phyloP scores from a whole-genome alignment of 2,113 vertebrate genomes.

The Trochalopteron elliotii region DNA sequence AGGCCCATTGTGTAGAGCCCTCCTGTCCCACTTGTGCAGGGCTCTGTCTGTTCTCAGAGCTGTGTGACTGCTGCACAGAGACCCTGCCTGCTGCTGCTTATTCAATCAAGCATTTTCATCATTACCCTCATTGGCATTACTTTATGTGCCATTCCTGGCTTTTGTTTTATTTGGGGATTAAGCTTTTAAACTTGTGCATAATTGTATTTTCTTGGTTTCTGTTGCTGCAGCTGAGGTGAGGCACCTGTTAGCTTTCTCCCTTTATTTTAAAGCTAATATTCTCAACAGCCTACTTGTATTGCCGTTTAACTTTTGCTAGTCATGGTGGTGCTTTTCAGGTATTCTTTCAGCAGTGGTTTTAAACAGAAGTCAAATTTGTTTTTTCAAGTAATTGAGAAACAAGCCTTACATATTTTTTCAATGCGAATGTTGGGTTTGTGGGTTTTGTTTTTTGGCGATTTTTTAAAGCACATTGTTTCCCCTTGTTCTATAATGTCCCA shows the following conservation, averaged over 20 bases:
- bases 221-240: background rate
- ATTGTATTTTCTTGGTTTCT: background rate
- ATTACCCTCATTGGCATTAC: background rate
- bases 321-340: background rate
- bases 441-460: rapidly evolving
- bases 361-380: background rate
- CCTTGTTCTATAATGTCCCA: background rate
- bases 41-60: rapidly evolving
- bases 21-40: rapidly evolving
- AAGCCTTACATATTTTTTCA: background rate
- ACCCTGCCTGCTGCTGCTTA: background rate
- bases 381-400: background rate
- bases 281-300: background rate
- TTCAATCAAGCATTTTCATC: background rate
- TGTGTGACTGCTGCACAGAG: background rate
- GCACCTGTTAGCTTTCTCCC: background rate
- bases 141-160: background rate
- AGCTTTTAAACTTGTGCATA: background rate
- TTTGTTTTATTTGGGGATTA: background rate
- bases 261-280: background rate
- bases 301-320: background rate
- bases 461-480: background rate
- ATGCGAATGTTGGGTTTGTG: background rate
- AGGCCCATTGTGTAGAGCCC: rapidly evolving
- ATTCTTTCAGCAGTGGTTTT: background rate